Evolutionary conservation across 2,797 vertebrate species (phyloP).

Genomic region (Tragelaphus oryx): DNA sequence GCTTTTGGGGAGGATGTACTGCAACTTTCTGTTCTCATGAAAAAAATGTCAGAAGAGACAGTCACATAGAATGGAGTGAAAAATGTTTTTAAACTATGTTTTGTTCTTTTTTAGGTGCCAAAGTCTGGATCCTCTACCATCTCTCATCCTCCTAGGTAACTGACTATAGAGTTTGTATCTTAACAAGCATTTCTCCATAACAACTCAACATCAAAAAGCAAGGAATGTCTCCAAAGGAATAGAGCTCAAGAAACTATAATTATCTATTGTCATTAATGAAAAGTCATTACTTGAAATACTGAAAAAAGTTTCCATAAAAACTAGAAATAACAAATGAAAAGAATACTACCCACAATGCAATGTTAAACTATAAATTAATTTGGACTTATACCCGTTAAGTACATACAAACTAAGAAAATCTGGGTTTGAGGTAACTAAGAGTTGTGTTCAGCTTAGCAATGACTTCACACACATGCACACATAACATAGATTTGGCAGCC

Average conservation of each 20-base stretch:
- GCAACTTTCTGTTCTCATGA: constrained; percentile 38
- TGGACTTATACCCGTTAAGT: not conserved
- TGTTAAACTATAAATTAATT: constrained; percentile 37
- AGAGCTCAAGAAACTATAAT: constrained; percentile 1
- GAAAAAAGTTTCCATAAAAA: constrained; percentile 30
- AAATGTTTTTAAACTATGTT: constrained; percentile 24
- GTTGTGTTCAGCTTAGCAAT: constrained; percentile 21
- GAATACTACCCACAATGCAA: not conserved
- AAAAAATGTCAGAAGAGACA: constrained; percentile 31
- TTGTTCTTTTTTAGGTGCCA: constrained; percentile 19
- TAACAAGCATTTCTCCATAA: constrained; percentile 60
- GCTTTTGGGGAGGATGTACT: not conserved
- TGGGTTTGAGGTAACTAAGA: constrained; percentile 16
- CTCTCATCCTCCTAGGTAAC: constrained; percentile 23
- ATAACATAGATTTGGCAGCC: constrained; percentile 40
- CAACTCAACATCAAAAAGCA: constrained; percentile 66
- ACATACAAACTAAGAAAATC: constrained; percentile 24
- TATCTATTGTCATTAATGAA: not conserved
- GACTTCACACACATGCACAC: not conserved
- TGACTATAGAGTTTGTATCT: constrained; percentile 1
- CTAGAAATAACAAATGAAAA: constrained; percentile 35
- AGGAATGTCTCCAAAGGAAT: constrained; percentile 47
- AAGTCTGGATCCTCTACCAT: constrained; percentile 14
- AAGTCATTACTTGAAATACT: constrained; percentile 46
- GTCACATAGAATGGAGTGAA: constrained; percentile 1